These are phyloP conservation scores for Galago senegalensis DNA, from an alignment of 2,797 vertebrate species.

Conservation along the genomic window DNA sequence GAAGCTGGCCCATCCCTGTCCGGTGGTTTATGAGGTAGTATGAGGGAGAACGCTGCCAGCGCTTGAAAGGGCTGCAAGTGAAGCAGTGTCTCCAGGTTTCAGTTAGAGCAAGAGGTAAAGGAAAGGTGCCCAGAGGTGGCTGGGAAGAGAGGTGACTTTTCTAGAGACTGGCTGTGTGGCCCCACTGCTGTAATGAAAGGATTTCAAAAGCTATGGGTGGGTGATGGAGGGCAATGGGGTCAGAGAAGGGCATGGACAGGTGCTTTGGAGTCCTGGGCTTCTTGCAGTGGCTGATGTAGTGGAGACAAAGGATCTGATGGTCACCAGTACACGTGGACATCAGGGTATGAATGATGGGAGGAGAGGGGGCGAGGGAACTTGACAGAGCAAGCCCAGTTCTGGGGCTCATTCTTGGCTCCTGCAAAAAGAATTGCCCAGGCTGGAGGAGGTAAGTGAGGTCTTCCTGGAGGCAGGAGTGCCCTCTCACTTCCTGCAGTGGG, in stretches of 20 bases:
- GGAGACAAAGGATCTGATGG: background rate
- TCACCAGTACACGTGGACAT: background rate
- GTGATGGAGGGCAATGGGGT: background rate
- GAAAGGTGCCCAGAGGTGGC: background rate
- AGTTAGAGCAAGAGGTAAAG: background rate
- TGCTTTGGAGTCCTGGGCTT: background rate
- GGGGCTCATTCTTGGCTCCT: background rate
- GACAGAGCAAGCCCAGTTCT: background rate
- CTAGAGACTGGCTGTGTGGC: background rate
- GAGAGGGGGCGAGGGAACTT: background rate
- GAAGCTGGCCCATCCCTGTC: background rate
- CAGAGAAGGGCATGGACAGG: background rate
- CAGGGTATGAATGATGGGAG: background rate
- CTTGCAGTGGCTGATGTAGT: background rate
- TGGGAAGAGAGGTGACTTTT: background rate
- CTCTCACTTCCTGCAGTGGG: background rate
- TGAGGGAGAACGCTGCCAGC: background rate
- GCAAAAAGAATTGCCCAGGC: background rate
- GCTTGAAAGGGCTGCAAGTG: background rate
- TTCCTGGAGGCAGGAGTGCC: background rate
- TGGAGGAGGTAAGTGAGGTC: background rate
- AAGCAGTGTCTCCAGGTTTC: background rate
- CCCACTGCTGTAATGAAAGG: background rate
- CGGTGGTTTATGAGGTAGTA: background rate
- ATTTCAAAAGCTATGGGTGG: background rate